phyloP scores from a whole-genome alignment of 1,140 invertebrate genomes.

The Sycophila sp. region DNA sequence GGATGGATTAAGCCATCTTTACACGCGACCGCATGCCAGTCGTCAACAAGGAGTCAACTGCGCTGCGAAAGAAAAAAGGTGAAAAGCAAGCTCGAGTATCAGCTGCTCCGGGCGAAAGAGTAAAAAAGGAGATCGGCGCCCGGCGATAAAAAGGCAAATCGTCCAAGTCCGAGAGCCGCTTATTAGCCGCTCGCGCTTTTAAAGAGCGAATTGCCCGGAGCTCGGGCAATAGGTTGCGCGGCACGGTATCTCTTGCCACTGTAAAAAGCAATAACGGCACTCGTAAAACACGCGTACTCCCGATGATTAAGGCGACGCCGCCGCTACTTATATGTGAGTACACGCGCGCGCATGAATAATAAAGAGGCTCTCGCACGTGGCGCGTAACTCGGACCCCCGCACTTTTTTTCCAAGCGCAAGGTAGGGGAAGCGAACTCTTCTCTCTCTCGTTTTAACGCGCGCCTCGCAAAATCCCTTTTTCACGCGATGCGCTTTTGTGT shows the following conservation, averaged over 20 bases:
- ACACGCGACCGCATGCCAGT: too few relatives aligned
- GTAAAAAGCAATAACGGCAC: slow-evolving; percentile 15
- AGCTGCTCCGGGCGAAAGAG: too few relatives aligned
- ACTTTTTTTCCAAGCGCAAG: background rate
- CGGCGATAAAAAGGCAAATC: background rate
- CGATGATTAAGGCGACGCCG: slow-evolving; percentile 5
- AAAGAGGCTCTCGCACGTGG: slow-evolving; percentile 14
- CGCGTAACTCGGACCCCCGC: background rate
- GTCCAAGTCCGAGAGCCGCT: slow-evolving; percentile 1
- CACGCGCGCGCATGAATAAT: slow-evolving; percentile 13
- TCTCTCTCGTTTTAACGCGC: slow-evolving; percentile 3
- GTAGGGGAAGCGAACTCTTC: background rate
- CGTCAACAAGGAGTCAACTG: too few relatives aligned
- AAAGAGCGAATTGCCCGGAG: background rate
- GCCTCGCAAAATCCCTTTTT: slow-evolving; percentile 11
- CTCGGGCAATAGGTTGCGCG: background rate
- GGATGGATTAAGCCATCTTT: too few relatives aligned
- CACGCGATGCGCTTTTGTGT: slow-evolving; percentile 3
- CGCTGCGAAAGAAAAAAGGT: too few relatives aligned
- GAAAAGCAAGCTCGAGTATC: too few relatives aligned
- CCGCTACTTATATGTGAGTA: background rate
- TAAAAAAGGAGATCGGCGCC: too few relatives aligned
- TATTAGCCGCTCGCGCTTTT: background rate
- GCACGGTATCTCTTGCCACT: background rate
- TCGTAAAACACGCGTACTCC: background rate